Evolutionary conservation across 2,113 vertebrate genomes (phyloP).

Genomic region (Dipodomys ordii): DNA sequence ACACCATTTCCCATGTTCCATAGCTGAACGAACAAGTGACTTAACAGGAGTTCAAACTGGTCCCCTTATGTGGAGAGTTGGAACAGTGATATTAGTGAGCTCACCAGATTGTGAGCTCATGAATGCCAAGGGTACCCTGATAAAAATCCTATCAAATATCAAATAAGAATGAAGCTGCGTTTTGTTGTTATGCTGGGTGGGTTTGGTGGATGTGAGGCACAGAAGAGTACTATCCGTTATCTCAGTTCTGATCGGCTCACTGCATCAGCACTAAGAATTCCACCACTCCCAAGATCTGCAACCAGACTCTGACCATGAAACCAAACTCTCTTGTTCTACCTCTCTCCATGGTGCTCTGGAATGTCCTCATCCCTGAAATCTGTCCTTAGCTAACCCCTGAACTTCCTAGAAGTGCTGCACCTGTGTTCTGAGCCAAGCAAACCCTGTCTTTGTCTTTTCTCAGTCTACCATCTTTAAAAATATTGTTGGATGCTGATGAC

Average conservation of each 20-base stretch:
- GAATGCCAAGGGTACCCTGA: neutral
- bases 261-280: neutral
- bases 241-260: neutral
- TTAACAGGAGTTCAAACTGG: neutral
- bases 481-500: no score
- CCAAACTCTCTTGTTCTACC: neutral
- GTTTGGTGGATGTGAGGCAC: neutral
- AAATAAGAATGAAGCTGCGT: neutral
- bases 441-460: no score
- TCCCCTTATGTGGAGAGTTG: neutral
- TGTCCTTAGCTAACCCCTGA: neutral
- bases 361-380: neutral
- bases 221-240: neutral
- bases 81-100: neutral
- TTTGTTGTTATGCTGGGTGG: neutral
- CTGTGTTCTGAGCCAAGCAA: neutral
- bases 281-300: neutral
- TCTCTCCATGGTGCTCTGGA: neutral
- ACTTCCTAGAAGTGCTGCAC: neutral
- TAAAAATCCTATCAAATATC: neutral
- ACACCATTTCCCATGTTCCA: neutral
- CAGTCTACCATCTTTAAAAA: neutral
- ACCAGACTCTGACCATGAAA: neutral
- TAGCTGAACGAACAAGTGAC: neutral
- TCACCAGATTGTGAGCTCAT: neutral